A percentile compares a stretch with the other conserved stretches of the same genome.
Conservation (phyloP, 2,797 vertebrate species). For the Hyperoplus immaculatus region DNA sequence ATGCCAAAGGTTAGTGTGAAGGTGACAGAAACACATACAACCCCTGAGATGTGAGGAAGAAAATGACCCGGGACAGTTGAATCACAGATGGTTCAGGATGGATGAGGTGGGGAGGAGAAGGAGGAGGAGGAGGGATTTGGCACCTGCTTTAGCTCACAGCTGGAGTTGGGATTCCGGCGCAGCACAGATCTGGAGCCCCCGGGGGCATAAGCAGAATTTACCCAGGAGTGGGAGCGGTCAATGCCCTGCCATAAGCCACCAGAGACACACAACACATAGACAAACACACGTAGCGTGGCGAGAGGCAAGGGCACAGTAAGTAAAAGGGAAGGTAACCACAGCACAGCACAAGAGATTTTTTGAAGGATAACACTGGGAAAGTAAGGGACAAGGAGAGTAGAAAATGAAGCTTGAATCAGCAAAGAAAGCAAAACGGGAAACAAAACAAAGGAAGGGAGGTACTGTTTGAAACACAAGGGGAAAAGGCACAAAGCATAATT, state of each 20-base stretch:
- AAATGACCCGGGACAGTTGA: constrained; percentile 21
- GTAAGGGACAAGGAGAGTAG: constrained; percentile 12
- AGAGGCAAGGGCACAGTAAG: constrained; percentile 65
- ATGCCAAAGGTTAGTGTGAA: constrained; percentile 22
- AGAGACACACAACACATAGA: constrained; percentile 71
- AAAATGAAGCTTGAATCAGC: constrained; percentile 32
- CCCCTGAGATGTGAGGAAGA: constrained; percentile 27
- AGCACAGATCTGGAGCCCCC: constrained; percentile 93
- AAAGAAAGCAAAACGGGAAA: constrained; percentile 33
- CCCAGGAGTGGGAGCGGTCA: constrained; percentile 97
- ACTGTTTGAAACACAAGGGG: constrained; percentile 45
- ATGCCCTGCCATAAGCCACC: constrained; percentile 90
- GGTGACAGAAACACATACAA: constrained; percentile 37
- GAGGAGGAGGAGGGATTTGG: constrained; percentile 65
- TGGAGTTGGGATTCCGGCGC: constrained; percentile 91
- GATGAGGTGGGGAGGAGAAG: constrained; percentile 45
- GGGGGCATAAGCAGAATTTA: constrained; percentile 95
- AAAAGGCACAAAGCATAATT: constrained; percentile 56
- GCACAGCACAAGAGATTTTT: constrained; percentile 36
- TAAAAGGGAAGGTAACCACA: constrained; percentile 55
- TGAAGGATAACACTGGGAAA: constrained; percentile 35
- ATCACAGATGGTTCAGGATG: constrained; percentile 30
- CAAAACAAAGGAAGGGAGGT: constrained; percentile 18
- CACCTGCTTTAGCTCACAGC: constrained; percentile 96
- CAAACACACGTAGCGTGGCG: constrained; percentile 73